These are phyloP conservation scores for Lutraria lutraria DNA, from an alignment of 2,888 invertebrate species.

Conservation along the genomic window DNA sequence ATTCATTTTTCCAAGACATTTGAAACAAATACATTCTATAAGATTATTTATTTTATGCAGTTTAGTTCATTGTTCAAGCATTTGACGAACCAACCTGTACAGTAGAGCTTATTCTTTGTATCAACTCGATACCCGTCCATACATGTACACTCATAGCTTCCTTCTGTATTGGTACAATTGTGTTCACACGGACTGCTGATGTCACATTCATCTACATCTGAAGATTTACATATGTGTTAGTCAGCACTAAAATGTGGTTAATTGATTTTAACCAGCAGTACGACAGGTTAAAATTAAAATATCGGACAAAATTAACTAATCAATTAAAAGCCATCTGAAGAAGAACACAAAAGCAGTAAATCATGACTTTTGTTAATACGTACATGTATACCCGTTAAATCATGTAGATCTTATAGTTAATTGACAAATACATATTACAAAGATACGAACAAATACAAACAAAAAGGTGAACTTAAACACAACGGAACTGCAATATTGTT, in stretches of 20 bases:
- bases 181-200: constrained; percentile 36
- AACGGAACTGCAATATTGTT: no score
- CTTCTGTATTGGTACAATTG: constrained; percentile 48
- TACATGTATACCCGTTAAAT: no score
- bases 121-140: constrained; percentile 36
- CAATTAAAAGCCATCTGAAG: no score
- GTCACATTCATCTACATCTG: constrained; percentile 59
- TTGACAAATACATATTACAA: no score
- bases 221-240: neutral
- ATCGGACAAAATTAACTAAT: neutral
- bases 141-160: constrained; percentile 56
- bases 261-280: neutral
- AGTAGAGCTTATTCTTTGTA: constrained; percentile 27
- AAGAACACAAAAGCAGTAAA: neutral
- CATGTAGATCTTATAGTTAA: no score
- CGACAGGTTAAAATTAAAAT: neutral
- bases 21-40: neutral
- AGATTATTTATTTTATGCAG: no score
- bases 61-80: no score
- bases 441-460: no score
- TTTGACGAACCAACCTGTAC: constrained; percentile 11
- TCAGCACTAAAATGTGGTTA: neutral
- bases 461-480: no score
- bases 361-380: no score
- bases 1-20: neutral